Percentiles rank a stretch among this genome's conserved stretches.
Conservation (phyloP, 2,888 invertebrate genomes). For the Drosophila basisetae region DNA sequence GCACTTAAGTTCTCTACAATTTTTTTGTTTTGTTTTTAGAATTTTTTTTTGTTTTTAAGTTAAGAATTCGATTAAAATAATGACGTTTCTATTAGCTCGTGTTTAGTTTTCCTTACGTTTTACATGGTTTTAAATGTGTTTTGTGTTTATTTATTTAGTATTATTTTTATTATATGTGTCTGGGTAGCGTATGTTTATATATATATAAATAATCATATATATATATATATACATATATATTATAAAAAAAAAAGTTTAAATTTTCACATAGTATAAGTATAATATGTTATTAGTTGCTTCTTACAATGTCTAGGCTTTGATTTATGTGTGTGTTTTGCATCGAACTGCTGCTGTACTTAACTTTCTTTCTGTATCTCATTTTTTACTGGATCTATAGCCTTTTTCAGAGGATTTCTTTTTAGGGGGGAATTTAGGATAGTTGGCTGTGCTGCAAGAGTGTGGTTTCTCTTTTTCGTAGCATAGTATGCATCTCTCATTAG, state of each 20-base stretch:
- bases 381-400: constrained; percentile 9
- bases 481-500: constrained; percentile 40
- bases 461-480: constrained; percentile 3
- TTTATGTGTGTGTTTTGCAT: constrained; percentile 29
- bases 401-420: background rate
- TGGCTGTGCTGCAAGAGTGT: constrained; percentile 34
- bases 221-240: constrained; percentile 3
- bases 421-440: constrained; percentile 8
- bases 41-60: background rate
- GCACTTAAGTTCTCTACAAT: constrained; percentile 6
- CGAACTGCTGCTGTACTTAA: background rate
- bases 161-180: constrained; percentile 13
- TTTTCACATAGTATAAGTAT: constrained; percentile 1
- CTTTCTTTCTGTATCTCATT: background rate
- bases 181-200: constrained; percentile 13
- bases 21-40: constrained; percentile 7
- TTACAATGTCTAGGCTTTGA: constrained; percentile 40
- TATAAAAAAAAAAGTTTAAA: constrained; percentile 30
- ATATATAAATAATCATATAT: background rate
- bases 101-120: constrained; percentile 34
- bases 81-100: constrained; percentile 18
- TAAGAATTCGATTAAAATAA: constrained; percentile 42
- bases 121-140: constrained; percentile 48
- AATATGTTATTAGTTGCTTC: constrained; percentile 28
- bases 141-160: constrained; percentile 24